Conservation (phyloP, 2,888 invertebrate species). For the Amphipoea lucens region DNA sequence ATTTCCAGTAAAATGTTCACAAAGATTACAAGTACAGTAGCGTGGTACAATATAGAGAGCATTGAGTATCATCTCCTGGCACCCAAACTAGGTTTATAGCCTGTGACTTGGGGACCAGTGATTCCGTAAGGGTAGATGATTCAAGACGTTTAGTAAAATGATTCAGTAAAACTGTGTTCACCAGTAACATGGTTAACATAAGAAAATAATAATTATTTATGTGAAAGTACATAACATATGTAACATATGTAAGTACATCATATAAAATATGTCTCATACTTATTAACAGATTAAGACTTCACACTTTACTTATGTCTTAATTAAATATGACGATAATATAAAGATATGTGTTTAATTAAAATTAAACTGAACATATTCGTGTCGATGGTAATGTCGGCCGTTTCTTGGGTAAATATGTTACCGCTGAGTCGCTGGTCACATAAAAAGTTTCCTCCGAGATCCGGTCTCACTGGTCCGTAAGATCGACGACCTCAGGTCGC, state of each 20-base stretch:
- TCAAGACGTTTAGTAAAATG: too few species aligned
- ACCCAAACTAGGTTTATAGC: too few species aligned
- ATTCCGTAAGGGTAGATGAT: too few species aligned
- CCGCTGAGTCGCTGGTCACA: slow-evolving; percentile 82
- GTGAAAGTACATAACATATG: too few species aligned
- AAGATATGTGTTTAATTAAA: slow-evolving; percentile 65
- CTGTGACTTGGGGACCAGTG: too few species aligned
- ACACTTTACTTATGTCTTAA: slow-evolving; percentile 28
- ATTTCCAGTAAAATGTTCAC: too few species aligned
- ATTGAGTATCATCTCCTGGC: too few species aligned
- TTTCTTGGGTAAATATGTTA: slow-evolving; percentile 85
- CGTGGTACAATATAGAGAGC: too few species aligned
- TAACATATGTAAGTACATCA: not conserved
- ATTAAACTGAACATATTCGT: slow-evolving; percentile 67
- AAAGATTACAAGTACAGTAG: too few species aligned
- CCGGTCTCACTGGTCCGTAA: slow-evolving; percentile 87
- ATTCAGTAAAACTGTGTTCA: too few species aligned
- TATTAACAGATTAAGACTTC: slow-evolving; percentile 13
- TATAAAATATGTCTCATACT: slow-evolving; percentile 14
- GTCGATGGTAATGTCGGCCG: slow-evolving; percentile 58
- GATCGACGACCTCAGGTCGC: slow-evolving; percentile 87
- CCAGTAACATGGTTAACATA: too few species aligned
- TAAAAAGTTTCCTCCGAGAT: slow-evolving; percentile 86
- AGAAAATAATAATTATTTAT: too few species aligned
- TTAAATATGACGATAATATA: slow-evolving; percentile 33